Base-by-base conservation (phyloP, 2,797 vertebrate genomes). In the Syngnathus rostellatus region DNA sequence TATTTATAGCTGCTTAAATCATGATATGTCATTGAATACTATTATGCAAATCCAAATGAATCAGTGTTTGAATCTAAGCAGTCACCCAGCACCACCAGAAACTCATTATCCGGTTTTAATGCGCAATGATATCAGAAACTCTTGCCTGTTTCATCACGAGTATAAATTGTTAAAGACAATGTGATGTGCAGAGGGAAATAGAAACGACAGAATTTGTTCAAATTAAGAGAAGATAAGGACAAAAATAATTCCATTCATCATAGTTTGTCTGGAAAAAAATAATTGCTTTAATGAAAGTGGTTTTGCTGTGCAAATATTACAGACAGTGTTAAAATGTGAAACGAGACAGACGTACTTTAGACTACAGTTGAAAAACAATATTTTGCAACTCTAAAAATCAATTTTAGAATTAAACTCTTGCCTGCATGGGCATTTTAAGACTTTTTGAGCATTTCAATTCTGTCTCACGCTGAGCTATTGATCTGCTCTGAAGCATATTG, bases 341-440 rank as follows among this genome's bases (percentile, higher is more conserved):
- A 54, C 14, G 53, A 11, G 61, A 74, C 75, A 68, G 67, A 74
- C 72, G 1, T 17, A 37, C 55, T 37, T 58, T 58, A 70, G 65
- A 61, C 67, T 67, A 69, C 63, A 0, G 43, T 43, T 63, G 50
- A 65, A 82, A 73, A 83, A 19, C 73, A 80, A 86, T 82, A 55
- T 31, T 55, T 38, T 58, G 14, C 31, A 2, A 7, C 6, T 58
- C 14, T 58, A 16, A 37, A 16, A 31, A 16, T 37, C 21, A 8
- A 55, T 14, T 55, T 12, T 6, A 31, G 23, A 10, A 12, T 51
- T 8, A 51, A 21, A 51, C 12, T 46, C 1, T 46, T 17, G 45
- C 12, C 12, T 46, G 16, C 12, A 46, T 51, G 19, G 19, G 9
- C 53, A 31, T 55, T 54, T 55, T 12, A 54, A 54, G 21, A 10